Percentiles rank a stretch among this genome's conserved stretches.
Conservation (phyloP, 2,888 invertebrate genomes). For the Calameuta idolon region DNA sequence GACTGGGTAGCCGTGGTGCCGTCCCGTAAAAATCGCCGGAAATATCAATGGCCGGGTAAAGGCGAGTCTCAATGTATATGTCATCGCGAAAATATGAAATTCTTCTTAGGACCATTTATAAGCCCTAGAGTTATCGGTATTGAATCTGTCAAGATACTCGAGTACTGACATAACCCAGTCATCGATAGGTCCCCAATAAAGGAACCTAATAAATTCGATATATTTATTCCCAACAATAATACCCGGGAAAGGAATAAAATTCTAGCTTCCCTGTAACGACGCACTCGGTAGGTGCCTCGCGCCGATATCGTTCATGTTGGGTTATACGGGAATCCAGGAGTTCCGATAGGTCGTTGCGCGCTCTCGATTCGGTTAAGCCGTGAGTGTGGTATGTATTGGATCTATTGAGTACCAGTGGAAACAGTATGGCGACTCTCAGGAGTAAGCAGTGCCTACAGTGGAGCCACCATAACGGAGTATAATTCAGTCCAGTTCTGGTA, state of each 20-base stretch:
- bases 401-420: slow-evolving; percentile 50
- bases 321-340: slow-evolving; percentile 23
- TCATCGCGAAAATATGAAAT: neutral
- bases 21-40: neutral
- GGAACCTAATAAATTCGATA: neutral
- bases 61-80: neutral
- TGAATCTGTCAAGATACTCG: neutral
- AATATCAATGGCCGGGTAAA: neutral
- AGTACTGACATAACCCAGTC: neutral
- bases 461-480: slow-evolving; percentile 58
- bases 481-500: slow-evolving; percentile 59
- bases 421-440: slow-evolving; percentile 37
- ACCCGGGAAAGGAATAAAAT: neutral
- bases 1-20: neutral
- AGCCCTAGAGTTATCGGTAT: neutral
- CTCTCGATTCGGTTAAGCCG: slow-evolving; percentile 44
- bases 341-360: slow-evolving; percentile 1
- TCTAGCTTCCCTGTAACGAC: too few relatives aligned
- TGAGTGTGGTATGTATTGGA: slow-evolving; percentile 46
- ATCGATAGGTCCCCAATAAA: neutral
- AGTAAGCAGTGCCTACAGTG: slow-evolving; percentile 42
- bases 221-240: neutral
- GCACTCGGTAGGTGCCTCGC: too few relatives aligned
- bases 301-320: slow-evolving; percentile 13
- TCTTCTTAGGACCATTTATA: neutral